Base-by-base conservation (phyloP, 2,888 invertebrate species). In the Subacronicta megacephala region DNA sequence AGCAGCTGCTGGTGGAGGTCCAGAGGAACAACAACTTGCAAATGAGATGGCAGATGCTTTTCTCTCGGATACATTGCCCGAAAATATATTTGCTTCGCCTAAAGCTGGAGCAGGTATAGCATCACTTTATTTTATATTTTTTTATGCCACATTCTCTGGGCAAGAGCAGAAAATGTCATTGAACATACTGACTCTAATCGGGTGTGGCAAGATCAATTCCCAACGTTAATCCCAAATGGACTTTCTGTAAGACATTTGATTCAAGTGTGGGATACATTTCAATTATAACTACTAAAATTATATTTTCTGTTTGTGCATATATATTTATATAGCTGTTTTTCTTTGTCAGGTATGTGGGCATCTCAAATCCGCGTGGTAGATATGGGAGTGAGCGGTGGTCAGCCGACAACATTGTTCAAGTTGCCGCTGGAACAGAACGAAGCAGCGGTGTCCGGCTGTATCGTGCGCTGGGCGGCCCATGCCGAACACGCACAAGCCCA, bases 21-120 rank as follows among this genome's bases (percentile, higher is more conserved):
- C 98, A 40, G 99, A 99, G 71, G 99, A 99, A 84, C 97, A 98
- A 67, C 98, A 99, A 77, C 94, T 99, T 49, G 99, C 99, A 0
- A 97, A 97, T 73, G 99, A 99, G 95, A 98, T 99, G 97, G 99
- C 99, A 0, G 98, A 99, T 78, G 98, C 99, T 7, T 99, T 99
- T 80, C 95, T 99, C 1, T 98, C 98, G 53, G 99, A 99, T 88
- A 97, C 99, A 64, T 93, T 99, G 2, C 98, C 99, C 1, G 99
- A 99, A 92, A 97, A 97, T 80, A 95, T 97, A 0, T 99, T 99
- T 89, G 98, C 99, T 0, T 98, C 99, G 0, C 99, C 99, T 0
- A 98, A 99, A 92, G 99, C 99, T 13, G 99, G 99, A 75, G 89
- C 95, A 92, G 94, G 94, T 94, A 77, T 50, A 31, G 3, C n/a